phyloP scores from a whole-genome alignment of 2,797 vertebrate genomes.

The Crax fasciolata region DNA sequence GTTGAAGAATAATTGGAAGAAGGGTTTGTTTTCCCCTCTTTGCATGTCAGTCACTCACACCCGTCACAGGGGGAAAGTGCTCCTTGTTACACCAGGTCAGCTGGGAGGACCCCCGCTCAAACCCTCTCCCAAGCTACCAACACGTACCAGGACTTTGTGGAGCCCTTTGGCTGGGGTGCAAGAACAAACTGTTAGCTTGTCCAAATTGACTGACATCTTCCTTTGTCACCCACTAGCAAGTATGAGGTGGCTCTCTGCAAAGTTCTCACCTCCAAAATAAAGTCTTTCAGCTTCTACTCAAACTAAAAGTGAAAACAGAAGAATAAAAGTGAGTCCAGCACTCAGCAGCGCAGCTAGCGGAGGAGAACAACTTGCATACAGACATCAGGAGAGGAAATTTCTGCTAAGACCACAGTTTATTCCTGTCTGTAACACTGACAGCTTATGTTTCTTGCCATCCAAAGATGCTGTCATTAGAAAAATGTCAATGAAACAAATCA shows the following conservation, averaged over 20 bases:
- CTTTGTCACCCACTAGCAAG: background rate
- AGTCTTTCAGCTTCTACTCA: background rate
- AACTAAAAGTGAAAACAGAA: background rate
- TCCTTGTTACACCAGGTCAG: constrained; percentile 8
- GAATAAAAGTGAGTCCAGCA: background rate
- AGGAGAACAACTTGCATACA: background rate
- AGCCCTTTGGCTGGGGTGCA: background rate
- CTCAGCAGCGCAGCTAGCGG: background rate
- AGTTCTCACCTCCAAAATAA: background rate
- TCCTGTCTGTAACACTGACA: background rate
- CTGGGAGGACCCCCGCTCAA: background rate
- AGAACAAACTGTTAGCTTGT: background rate
- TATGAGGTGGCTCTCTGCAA: background rate
- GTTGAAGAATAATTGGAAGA: background rate
- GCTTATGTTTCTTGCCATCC: background rate
- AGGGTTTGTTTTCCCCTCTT: background rate
- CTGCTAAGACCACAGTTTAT: background rate
- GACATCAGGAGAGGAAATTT: background rate
- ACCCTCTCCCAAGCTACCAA: background rate
- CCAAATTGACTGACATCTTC: background rate
- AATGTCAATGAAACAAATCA: accelerated
- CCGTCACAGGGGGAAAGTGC: constrained; percentile 14
- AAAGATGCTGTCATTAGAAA: background rate
- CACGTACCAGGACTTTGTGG: background rate
- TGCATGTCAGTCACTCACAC: constrained; percentile 49